phyloP scores from a whole-genome alignment of 2,888 invertebrate species.

The Macropis europaea region DNA sequence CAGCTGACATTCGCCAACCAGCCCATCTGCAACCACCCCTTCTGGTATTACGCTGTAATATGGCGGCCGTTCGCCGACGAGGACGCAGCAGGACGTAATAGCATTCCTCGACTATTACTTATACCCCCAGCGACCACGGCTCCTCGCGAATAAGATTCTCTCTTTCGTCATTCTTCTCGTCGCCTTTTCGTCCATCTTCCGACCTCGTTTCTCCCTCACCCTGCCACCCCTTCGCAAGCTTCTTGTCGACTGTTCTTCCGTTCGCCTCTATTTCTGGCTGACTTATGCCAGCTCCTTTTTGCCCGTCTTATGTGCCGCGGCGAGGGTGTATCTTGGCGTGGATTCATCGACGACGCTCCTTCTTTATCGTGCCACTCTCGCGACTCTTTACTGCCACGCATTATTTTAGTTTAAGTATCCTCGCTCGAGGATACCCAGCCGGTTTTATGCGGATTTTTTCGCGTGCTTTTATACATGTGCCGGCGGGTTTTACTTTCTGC shows the following conservation, averaged over 20 bases:
- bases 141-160: slow-evolving; percentile 63
- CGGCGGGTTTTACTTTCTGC: too few species aligned
- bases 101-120: slow-evolving; percentile 69
- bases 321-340: too few species aligned
- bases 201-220: neutral
- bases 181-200: slow-evolving; percentile 24
- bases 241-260: neutral
- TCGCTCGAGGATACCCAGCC: too few species aligned
- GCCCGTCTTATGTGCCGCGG: too few species aligned
- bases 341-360: too few species aligned
- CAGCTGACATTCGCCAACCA: slow-evolving; percentile 65
- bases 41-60: slow-evolving; percentile 66
- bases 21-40: slow-evolving; percentile 43
- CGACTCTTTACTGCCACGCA: too few species aligned
- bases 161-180: slow-evolving; percentile 43
- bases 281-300: neutral
- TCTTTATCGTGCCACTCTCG: too few species aligned
- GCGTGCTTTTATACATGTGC: too few species aligned
- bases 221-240: neutral
- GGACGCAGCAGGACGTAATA: slow-evolving; percentile 65
- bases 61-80: slow-evolving; percentile 55
- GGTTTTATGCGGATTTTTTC: too few species aligned
- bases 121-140: slow-evolving; percentile 59
- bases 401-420: too few species aligned
- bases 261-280: neutral